Evolutionary conservation across 1,140 invertebrate species (phyloP), one percentile per base, ranked within the genome.

Genomic region (Drosophila eugracilis): DNA sequence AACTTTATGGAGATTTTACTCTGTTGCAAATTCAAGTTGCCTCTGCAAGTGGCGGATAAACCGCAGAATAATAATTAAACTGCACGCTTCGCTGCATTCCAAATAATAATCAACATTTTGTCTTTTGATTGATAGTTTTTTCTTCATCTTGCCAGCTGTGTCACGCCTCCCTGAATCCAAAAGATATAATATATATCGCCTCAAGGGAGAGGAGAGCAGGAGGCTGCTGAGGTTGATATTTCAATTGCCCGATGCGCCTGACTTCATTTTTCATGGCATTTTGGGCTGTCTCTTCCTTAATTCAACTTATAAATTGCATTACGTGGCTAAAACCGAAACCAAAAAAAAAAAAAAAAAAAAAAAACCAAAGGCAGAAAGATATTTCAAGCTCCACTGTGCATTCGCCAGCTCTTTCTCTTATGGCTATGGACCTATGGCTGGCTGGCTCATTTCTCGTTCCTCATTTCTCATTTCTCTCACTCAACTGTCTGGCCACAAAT

Each of bases 81-180:
- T 70, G 59, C 78, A 88, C 69, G 81, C 78, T 86, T 74, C 67
- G 69, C 53, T 84, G 52, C 69, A 75, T 75, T 28, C 26, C 45
- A 63, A 75, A 75, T 76, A 53, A 70, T 86, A 76, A 86, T 81
- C 58, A 81, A 77, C 67, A 60, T 75, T 79, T 84, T 81, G 67
- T 75, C 74, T 78, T 78, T 88, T 86, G 81, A 86, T 86, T 86
- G 81, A 86, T 86, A 86, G 81, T 86, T 86, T 88, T 75, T 75
- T 37, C 48, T 53, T 54, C 48, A 58, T 66, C 39, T 54, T 44
- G 63, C 39, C 49, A 58, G 47, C 55, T 77, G 37, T 34, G 41
- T 78, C 57, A 45, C 39, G 36, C 32, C 39, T 57, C 37, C 39
- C 26, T 67, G 63, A 62, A 67, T 67, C 60, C 59, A 1, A 19